phyloP scores from a whole-genome alignment of 2,113 vertebrate species.

The Sisor rabdophorus region DNA sequence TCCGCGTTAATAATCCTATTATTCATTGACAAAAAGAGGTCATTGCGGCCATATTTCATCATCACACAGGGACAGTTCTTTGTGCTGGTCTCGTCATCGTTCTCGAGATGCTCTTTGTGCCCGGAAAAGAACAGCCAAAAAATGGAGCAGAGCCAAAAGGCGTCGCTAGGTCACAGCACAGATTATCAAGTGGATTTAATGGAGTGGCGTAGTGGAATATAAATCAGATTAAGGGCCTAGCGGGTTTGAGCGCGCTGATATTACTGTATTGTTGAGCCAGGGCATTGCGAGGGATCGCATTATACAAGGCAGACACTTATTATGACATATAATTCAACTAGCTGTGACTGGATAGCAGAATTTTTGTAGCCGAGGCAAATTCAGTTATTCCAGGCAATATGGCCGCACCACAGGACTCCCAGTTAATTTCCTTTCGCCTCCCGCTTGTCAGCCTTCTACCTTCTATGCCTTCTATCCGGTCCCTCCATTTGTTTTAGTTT shows the following conservation, averaged over 20 bases:
- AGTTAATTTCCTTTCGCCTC: conserved; percentile 65
- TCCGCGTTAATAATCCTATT: conserved; percentile 66
- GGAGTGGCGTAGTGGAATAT: conserved; percentile 63
- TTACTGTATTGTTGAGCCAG: conserved; percentile 52
- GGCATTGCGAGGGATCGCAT: conserved; percentile 58
- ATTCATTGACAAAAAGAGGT: conserved; percentile 57
- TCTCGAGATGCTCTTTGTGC: conserved; percentile 31
- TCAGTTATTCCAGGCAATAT: conserved; percentile 73
- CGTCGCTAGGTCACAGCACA: conserved; percentile 55
- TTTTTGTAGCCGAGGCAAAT: conserved; percentile 57
- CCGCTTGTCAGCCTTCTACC: conserved; percentile 56
- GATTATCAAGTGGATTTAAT: conserved; percentile 64
- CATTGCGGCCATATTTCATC: conserved; percentile 49
- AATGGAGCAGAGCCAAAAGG: conserved; percentile 46
- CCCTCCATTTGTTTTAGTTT: conserved; percentile 85
- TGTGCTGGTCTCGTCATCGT: conserved; percentile 37
- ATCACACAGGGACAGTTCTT: conserved; percentile 45
- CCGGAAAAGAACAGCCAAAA: conserved; percentile 21
- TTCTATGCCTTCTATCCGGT: conserved; percentile 53
- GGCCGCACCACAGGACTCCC: conserved; percentile 65
- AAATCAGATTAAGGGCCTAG: conserved; percentile 68
- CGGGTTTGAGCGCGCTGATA: conserved; percentile 59
- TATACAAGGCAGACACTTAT: conserved; percentile 59
- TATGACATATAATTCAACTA: conserved; percentile 61
- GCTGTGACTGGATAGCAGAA: conserved; percentile 62